phyloP scores from a whole-genome alignment of 2,797 vertebrate genomes.

The Pipistrellus nathusii region DNA sequence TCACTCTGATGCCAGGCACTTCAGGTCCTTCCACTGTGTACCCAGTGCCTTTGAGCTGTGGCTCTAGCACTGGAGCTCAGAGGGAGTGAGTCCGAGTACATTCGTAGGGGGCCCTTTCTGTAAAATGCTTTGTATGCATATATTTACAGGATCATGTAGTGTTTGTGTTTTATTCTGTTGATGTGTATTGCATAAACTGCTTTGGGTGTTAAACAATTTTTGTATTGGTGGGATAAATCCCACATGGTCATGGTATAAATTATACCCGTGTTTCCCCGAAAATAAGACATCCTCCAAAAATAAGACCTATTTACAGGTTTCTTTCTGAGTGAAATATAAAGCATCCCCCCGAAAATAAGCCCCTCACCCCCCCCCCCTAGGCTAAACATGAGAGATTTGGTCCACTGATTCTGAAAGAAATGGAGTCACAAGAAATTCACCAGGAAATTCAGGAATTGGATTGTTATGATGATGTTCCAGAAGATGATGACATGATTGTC shows the following conservation, averaged over 20 bases:
- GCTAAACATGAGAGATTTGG: too few relatives aligned
- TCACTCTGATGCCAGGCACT: background rate
- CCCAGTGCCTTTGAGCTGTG: background rate
- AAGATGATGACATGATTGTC: too few relatives aligned
- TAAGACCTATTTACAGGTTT: too few relatives aligned
- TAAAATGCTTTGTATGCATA: background rate
- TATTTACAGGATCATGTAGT: background rate
- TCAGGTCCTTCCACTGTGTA: background rate
- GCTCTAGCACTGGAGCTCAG: background rate
- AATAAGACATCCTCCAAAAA: too few relatives aligned
- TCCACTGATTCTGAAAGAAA: too few relatives aligned
- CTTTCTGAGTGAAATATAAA: too few relatives aligned
- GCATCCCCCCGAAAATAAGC: too few relatives aligned
- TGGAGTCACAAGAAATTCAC: too few relatives aligned
- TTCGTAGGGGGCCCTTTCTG: background rate
- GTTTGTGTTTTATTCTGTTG: background rate
- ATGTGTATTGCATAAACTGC: background rate
- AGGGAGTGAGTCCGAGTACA: background rate
- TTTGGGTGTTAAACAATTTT: background rate
- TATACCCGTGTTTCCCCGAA: too few relatives aligned
- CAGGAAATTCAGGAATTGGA: too few relatives aligned
- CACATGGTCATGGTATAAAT: background rate
- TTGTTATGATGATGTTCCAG: too few relatives aligned
- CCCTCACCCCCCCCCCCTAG: too few relatives aligned
- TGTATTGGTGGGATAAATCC: background rate